Evolutionary conservation across 2,797 vertebrate genomes (phyloP).

Genomic region (Dryobates pubescens): DNA sequence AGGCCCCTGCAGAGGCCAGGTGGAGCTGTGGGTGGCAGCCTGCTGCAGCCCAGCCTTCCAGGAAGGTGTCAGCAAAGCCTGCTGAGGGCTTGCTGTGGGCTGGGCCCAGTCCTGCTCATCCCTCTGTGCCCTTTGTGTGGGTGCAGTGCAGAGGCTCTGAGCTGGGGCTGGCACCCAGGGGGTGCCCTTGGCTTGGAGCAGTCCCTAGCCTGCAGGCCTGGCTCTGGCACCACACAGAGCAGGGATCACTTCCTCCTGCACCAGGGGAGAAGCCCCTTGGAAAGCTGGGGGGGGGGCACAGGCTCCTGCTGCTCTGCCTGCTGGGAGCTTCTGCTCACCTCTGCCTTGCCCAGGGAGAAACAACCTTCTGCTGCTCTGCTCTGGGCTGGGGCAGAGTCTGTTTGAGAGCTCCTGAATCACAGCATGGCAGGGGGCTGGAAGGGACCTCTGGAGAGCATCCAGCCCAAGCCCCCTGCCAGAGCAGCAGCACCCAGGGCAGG

Average conservation of each 20-base stretch:
- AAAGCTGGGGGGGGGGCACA: neutral
- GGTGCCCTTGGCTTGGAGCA: neutral
- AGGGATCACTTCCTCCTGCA: neutral
- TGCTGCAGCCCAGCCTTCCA: neutral
- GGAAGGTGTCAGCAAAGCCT: neutral
- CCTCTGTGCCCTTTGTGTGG: neutral
- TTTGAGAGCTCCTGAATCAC: neutral
- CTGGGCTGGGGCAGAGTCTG: neutral
- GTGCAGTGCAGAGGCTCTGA: neutral
- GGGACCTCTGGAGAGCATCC: no score
- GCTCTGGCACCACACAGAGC: neutral
- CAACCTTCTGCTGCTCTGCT: neutral
- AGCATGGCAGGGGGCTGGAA: no score
- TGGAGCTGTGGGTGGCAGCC: neutral
- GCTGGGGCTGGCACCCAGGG: neutral
- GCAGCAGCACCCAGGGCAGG: no score
- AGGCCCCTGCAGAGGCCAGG: neutral
- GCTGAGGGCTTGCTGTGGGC: neutral
- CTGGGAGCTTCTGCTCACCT: neutral
- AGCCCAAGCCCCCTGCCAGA: no score
- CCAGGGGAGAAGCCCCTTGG: neutral
- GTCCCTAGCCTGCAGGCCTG: neutral
- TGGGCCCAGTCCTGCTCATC: neutral
- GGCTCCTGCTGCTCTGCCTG: rapidly evolving
- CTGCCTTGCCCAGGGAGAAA: neutral